Evolutionary conservation across 2,888 invertebrate species (phyloP), one percentile per base, ranked within the genome.

Genomic region (Thymelicus acteon): DNA sequence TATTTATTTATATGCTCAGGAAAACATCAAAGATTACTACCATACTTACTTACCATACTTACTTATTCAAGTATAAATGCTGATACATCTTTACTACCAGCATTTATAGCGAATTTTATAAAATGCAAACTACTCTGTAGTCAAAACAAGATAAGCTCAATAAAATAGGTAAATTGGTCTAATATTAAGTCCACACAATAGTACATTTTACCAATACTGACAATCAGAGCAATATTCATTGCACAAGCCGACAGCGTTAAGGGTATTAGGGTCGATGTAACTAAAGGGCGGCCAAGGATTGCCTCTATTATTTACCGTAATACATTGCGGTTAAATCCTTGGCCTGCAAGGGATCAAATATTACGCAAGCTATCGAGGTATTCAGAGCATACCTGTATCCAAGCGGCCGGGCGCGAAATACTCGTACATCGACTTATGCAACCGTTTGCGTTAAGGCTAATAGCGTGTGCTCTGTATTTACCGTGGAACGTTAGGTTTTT

Each of bases 401-500:
- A 0, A 96, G 96, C 60, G 96, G 54, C 12, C 44, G 10, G 44
- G 12, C 31, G 60, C 47, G 61, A 71, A 58, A 71, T 61, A 61
- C 60, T 61, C 96, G 0, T 95, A 95, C 7, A 85, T 96, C 73
- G 96, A 96, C 62, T 96, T 96, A 67, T 67, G 71, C 66, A 71
- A 71, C 61, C 19, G 37, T 52, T 67, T 39, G 48, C n/a, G 63
- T 68, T 54, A n/a, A 67, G 62, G 70, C 31, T 60, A 49, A 49
- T 65, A 65, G 40, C 8, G 40, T 52, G 49, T 49, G 15, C 57
- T 60, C 31, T 66, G 54, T 67, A 75, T 67, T 64, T 63, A 62
- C 54, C 61, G 44, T 63, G 37, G 48, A 31, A 58, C 67, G 61
- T 67, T 62, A 68, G 68, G 57, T 62, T 62, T 62, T 48, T 37